Base-by-base conservation (phyloP, 2,888 invertebrate genomes). In the Cheilosia pagana region DNA sequence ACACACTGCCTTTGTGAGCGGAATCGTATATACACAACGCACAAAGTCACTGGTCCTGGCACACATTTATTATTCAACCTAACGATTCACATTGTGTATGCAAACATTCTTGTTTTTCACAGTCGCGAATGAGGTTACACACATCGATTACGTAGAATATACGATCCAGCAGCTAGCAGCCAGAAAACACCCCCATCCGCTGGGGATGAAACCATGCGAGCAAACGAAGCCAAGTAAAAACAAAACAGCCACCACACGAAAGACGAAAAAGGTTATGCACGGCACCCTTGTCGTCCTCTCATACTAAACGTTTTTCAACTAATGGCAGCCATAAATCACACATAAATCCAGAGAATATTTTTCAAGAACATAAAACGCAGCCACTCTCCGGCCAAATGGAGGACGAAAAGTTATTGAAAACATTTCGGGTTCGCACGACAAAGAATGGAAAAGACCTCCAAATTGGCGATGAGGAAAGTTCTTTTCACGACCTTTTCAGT, bases 331-430 rank as follows among this genome's bases (percentile, higher is more conserved):
- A 83, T 83, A 83, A 83, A 83, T 83, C 83, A 83, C 79, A 83
- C 62, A 75, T 65, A 79, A 83, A 79, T 83, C 83, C 79, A 70
- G 59, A 70, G 53, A 57, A 70, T 70, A 79, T 79, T 74, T 79
- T 74, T 74, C 74, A 75, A 52, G 74, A 74, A 79, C 79, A 79
- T 83, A 83, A 79, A 79, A 79, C 53, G 83, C 79, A 83, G 79
- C 68, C 74, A 79, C 70, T 72, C 79, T 19, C 77, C 53, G 19
- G 41, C 45, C 43, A 67, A 72, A 68, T 67, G 78, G 62, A 45
- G 60, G 48, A 60, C 77, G 48, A 62, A 82, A 77, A 78, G 68
- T 78, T 83, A 68, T 79, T 59, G 63, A 83, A 83, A 83, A 74
- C 43, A 74, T 83, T 78, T 72, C 43, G 59, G 59, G 14, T 31